phyloP scores from a whole-genome alignment of 1,140 invertebrate species.

The Choristoneura fumiferana region DNA sequence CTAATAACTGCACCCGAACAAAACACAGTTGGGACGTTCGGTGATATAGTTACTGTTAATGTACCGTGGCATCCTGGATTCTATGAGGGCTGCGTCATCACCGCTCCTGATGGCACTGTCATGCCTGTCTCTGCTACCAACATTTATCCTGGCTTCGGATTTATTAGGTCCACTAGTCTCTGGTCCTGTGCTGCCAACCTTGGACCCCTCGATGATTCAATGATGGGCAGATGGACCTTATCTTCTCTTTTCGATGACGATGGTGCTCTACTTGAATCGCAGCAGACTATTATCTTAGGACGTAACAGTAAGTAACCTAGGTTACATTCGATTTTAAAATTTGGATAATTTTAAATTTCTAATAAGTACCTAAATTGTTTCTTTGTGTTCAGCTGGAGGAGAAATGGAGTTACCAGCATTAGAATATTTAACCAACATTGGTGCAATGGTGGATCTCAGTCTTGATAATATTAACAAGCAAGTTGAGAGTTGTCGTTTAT shows the following conservation, averaged over 20 bases:
- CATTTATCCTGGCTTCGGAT: background rate
- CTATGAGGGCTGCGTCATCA: background rate
- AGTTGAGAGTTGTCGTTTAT: background rate
- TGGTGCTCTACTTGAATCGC: background rate
- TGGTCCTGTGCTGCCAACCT: background rate
- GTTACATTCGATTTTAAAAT: background rate
- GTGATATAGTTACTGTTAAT: background rate
- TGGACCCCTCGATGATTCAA: background rate
- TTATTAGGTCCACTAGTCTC: background rate
- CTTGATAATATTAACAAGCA: conserved; percentile 1
- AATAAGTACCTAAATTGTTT: too few relatives aligned
- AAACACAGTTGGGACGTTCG: background rate
- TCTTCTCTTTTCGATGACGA: background rate
- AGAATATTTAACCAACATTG: conserved; percentile 8
- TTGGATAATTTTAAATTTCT: too few relatives aligned
- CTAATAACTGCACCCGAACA: conserved; percentile 9
- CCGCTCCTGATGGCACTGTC: conserved; percentile 10
- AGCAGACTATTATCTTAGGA: conserved; percentile 1
- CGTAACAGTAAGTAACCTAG: conserved; percentile 9
- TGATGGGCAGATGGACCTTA: conserved; percentile 9
- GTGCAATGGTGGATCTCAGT: background rate
- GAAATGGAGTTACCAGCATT: conserved; percentile 2
- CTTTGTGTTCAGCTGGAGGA: background rate
- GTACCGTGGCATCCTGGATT: background rate
- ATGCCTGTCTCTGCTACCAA: conserved; percentile 1